Base-by-base conservation (phyloP, 2,888 invertebrate species). In the Agrotis segetum region DNA sequence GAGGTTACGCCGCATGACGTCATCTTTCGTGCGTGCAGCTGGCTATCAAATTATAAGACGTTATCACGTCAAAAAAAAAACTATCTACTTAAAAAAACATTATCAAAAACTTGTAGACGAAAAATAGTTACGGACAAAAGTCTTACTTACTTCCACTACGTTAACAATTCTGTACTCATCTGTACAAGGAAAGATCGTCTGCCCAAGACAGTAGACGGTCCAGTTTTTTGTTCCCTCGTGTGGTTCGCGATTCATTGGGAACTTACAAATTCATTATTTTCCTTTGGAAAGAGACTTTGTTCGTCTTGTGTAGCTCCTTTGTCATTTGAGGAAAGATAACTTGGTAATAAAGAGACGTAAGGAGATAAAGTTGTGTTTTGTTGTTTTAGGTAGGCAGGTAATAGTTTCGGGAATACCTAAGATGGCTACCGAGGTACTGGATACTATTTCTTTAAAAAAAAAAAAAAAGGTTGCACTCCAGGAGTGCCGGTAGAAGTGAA, bases 241-340 rank as follows among this genome's bases (percentile, higher is more conserved):
- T 81, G 84, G 74, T 72, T 71, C 65, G 64, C 74, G 70, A 71
- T 71, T 83, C 75, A 83, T 79, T 79, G 79, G 72, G 67, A 72
- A 77, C 82, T 75, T 79, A 86, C 70, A 82, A 86, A 81, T 87
- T 85, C 79, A 85, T 87, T 85, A 83, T 79, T 75, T 74, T 78
- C 63, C 67, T 79, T 77, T 77, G 56, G 47, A 50, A 61, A 64
- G 62, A 74, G 68, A 53, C 19, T 53, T 69, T 64, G 21, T 62
- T 70, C 67, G 21, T 66, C 52, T 49, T 46, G 29, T n/a, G 6
- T 55, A 19, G 19, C 24, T 71, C 60, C 62, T 61, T 61, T 68
- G 76, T 67, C 61, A 82, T 82, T 47, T 82, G 72, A 71, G n/a
- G 24, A 11, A 29, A 56, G 19, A n/a, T 62, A 40, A 60, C 47